Evolutionary conservation across 1,140 invertebrate species (phyloP).

Genomic region (Dryas iulia): DNA sequence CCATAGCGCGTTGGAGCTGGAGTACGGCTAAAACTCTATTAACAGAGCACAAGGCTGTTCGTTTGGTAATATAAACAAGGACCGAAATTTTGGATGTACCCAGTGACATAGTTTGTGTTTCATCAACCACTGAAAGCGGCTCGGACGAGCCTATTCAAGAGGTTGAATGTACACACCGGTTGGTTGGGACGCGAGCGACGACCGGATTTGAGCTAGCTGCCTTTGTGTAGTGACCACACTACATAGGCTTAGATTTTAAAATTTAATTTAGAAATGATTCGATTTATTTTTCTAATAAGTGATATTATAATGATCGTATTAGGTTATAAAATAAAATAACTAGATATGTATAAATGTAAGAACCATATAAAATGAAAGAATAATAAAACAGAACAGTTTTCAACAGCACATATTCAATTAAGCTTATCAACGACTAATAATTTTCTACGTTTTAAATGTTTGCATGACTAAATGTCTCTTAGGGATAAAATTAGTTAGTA

Average conservation of each 20-base stretch:
- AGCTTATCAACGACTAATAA: background rate
- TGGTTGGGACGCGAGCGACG: background rate
- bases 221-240: background rate
- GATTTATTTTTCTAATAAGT: too few relatives aligned
- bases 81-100: slow-evolving; percentile 58
- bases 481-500: background rate
- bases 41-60: slow-evolving; percentile 49
- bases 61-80: slow-evolving; percentile 56
- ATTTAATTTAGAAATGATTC: background rate
- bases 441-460: rapidly evolving
- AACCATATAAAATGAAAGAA: too few relatives aligned
- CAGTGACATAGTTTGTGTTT: slow-evolving; percentile 72
- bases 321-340: too few relatives aligned
- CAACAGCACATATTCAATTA: too few relatives aligned
- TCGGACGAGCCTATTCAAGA: slow-evolving; percentile 47
- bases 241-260: background rate
- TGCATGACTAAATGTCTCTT: background rate
- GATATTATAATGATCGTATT: too few relatives aligned
- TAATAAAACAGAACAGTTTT: too few relatives aligned
- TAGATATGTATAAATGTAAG: too few relatives aligned
- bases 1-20: slow-evolving; percentile 30
- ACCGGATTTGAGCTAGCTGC: background rate
- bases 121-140: slow-evolving; percentile 60
- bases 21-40: slow-evolving; percentile 48
- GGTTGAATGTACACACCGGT: slow-evolving; percentile 41